Conservation (phyloP, 2,888 invertebrate species). For the Hypsopygia costalis region DNA sequence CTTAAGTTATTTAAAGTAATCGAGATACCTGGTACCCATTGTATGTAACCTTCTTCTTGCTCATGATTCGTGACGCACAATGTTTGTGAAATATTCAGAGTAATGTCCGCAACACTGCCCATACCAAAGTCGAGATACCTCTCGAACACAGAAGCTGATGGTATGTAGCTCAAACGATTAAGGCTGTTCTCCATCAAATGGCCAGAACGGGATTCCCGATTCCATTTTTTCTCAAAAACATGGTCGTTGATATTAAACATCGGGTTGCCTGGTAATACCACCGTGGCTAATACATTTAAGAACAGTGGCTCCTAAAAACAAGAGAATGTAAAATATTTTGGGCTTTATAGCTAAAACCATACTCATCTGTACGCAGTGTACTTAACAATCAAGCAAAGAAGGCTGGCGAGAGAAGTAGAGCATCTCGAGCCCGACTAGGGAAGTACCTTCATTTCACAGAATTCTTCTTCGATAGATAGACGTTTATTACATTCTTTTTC, state of each 20-base stretch:
- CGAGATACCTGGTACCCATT: conserved; percentile 64
- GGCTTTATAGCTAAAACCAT: too few relatives aligned
- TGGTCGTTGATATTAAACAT: conserved; percentile 50
- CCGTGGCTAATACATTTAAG: conserved; percentile 52
- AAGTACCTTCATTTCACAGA: too few relatives aligned
- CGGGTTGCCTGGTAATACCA: conserved; percentile 51
- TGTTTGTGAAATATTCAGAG: conserved; percentile 65
- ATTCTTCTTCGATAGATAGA: too few relatives aligned
- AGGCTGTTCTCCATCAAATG: conserved; percentile 71
- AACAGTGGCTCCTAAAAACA: conserved; percentile 58
- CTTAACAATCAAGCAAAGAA: too few relatives aligned
- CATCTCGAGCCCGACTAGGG: too few relatives aligned
- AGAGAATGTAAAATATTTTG: too few relatives aligned
- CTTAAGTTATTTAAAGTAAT: too few relatives aligned
- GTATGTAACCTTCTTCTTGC: conserved; percentile 57
- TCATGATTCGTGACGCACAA: conserved; percentile 68
- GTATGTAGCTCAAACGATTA: conserved; percentile 51
- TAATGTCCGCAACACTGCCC: conserved; percentile 53
- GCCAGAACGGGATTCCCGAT: conserved; percentile 41
- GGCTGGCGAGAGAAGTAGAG: too few relatives aligned
- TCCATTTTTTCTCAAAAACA: conserved; percentile 49
- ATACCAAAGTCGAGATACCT: conserved; percentile 64
- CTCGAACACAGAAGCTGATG: conserved; percentile 62
- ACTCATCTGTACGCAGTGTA: too few relatives aligned
- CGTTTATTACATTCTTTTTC: too few relatives aligned